phyloP scores from a whole-genome alignment of 1,140 invertebrate species.

The Zaprionus capensis region DNA sequence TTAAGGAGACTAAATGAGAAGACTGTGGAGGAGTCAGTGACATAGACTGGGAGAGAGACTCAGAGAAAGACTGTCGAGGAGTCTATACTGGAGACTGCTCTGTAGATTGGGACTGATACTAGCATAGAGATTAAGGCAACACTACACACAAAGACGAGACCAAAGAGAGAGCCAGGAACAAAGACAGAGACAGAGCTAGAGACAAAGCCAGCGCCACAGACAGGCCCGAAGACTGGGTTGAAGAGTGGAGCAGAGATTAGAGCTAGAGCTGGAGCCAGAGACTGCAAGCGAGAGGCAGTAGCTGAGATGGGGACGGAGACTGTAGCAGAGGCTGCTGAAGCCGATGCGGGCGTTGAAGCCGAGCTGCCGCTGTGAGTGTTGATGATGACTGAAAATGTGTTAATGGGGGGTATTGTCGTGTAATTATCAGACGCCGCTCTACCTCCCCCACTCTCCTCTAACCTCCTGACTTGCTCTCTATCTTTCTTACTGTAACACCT shows the following conservation, averaged over 20 bases:
- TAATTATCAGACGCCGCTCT: slow-evolving; percentile 64
- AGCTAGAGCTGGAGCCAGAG: neutral
- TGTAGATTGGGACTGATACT: neutral
- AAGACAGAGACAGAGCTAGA: neutral
- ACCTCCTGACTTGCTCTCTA: slow-evolving; percentile 40
- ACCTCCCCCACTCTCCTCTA: neutral
- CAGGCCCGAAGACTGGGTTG: neutral
- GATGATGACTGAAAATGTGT: slow-evolving; percentile 76
- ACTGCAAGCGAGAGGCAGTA: neutral
- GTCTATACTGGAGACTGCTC: no score
- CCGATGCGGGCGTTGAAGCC: neutral
- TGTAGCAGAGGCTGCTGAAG: neutral
- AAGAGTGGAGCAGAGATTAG: neutral
- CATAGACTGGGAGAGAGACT: no score
- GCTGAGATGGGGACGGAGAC: slow-evolving; percentile 5
- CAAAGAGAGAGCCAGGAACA: neutral
- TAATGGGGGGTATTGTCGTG: slow-evolving; percentile 82
- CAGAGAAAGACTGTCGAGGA: no score
- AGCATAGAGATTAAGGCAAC: neutral
- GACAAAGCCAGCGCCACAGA: neutral
- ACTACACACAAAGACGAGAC: neutral
- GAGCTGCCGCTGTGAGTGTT: slow-evolving; percentile 56
- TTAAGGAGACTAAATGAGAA: no score
- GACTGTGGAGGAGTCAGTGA: no score
- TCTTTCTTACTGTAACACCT: slow-evolving; percentile 30